Evolutionary conservation across 2,888 invertebrate species (phyloP).

Genomic region (Synanthedon myopaeformis): DNA sequence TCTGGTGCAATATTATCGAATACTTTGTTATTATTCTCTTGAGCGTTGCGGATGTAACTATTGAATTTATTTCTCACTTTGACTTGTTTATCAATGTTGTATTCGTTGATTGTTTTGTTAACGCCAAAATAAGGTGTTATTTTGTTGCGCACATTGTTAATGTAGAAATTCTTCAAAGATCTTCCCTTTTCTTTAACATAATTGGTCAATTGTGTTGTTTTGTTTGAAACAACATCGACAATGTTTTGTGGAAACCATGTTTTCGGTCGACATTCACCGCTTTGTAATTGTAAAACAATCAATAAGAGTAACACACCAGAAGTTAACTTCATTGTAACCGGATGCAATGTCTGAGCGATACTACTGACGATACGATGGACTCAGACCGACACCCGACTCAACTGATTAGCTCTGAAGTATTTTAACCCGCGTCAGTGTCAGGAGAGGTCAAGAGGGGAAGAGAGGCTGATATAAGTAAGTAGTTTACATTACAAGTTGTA

Average conservation of each 20-base stretch:
- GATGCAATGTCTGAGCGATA: constrained; percentile 4
- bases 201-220: constrained; percentile 35
- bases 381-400: constrained; percentile 22
- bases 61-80: constrained; percentile 34
- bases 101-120: constrained; percentile 2
- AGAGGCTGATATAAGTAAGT: neutral
- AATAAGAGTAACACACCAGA: constrained; percentile 25
- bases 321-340: constrained; percentile 34
- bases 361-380: neutral
- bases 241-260: constrained; percentile 39
- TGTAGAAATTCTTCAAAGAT: constrained; percentile 35
- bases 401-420: constrained; percentile 21
- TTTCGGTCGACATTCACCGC: constrained; percentile 25
- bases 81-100: constrained; percentile 11
- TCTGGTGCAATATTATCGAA: constrained; percentile 41
- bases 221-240: constrained; percentile 39
- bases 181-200: constrained; percentile 44
- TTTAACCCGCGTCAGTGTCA: constrained; percentile 21
- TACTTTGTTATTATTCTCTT: constrained; percentile 20
- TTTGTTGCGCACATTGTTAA: constrained; percentile 39
- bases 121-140: constrained; percentile 33
- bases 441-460: constrained; percentile 36
- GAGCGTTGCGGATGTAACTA: constrained; percentile 28
- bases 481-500: neutral
- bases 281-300: constrained; percentile 22